Percentiles rank a stretch among this genome's conserved stretches.
phyloP scores from a whole-genome alignment of 1,140 invertebrate genomes.

The Drosophila murphyi region DNA sequence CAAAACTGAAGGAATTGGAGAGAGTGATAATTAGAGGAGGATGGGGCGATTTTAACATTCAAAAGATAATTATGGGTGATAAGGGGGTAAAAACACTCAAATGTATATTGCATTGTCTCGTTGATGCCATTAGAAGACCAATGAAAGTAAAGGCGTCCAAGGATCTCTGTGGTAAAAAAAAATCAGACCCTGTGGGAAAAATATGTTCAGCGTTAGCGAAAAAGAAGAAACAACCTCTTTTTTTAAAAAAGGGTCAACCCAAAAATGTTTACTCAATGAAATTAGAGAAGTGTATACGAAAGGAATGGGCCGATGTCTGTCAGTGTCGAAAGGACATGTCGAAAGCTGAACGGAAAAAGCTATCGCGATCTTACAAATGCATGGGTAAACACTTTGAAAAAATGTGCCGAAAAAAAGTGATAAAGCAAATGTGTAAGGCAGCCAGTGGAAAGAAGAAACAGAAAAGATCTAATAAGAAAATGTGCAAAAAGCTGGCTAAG shows the following conservation, averaged over 20 bases:
- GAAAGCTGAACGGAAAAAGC: background rate
- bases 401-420: constrained; percentile 6
- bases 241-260: background rate
- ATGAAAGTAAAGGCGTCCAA: constrained; percentile 4
- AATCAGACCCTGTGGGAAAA: background rate
- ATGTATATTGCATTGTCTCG: too few relatives aligned
- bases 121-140: too few relatives aligned
- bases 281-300: constrained; percentile 20
- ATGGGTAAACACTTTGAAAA: constrained; percentile 2
- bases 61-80: too few relatives aligned
- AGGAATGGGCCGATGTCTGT: constrained; percentile 14
- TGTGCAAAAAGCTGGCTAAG: background rate
- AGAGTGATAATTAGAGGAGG: too few relatives aligned
- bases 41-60: too few relatives aligned
- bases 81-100: background rate
- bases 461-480: background rate
- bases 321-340: background rate
- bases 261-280: constrained; percentile 4
- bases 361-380: constrained; percentile 8
- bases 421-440: constrained; percentile 1
- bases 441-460: background rate
- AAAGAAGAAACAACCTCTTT: background rate
- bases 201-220: background rate
- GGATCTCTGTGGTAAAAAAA: background rate
- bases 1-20: background rate